Base-by-base conservation (phyloP, 2,797 vertebrate genomes). In the Miopithecus talapoin region DNA sequence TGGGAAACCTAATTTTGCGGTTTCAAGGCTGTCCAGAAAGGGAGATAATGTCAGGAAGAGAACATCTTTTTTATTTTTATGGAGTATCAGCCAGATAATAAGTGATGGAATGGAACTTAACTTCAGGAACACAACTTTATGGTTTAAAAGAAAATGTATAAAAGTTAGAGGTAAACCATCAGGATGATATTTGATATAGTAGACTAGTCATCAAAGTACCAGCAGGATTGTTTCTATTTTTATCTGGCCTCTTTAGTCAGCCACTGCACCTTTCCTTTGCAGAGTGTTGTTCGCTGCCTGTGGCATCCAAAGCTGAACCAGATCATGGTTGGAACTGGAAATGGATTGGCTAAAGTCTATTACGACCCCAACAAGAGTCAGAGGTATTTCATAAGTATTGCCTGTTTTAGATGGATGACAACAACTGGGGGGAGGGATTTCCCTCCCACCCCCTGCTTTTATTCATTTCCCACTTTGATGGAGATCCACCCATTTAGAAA, bases 301-400 rank as follows among this genome's bases (percentile, higher is more conserved):
- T 99, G 99, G 99, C 99, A 99, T 98, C 99, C 99, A 13, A 99
- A 99, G 98, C 98, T 99, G 93, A 99, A 99, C 98, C 99, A 99
- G 98, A 99, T 99, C 97, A 99, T 99, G 99, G 99, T 99, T 98
- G 99, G 99, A 96, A 99, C 99, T n/a, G 99, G 99, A 92, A 99
- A 99, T 24, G 99, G 99, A 91, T 97, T 99, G 98, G 99, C 99
- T 80, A 99, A 99, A 98, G 99, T 99, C 21, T 99, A 99, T 97
- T 99, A 99, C 39, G 99, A 99, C 98, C 99, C 99, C 53, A 97
- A 99, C 96, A 99, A 99, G 98, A 99, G 99, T 97, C 99, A 99
- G 98, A 99, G 99, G 99, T 99, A 99, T 1, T 96, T 97, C 89
- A 28, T 95, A 1, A 95, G 95, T 41, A 0, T 93, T 21, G 72